Percentiles rank a stretch among this genome's conserved stretches.
Conservation (phyloP, 2,888 invertebrate genomes). For the Lottia gigantea region DNA sequence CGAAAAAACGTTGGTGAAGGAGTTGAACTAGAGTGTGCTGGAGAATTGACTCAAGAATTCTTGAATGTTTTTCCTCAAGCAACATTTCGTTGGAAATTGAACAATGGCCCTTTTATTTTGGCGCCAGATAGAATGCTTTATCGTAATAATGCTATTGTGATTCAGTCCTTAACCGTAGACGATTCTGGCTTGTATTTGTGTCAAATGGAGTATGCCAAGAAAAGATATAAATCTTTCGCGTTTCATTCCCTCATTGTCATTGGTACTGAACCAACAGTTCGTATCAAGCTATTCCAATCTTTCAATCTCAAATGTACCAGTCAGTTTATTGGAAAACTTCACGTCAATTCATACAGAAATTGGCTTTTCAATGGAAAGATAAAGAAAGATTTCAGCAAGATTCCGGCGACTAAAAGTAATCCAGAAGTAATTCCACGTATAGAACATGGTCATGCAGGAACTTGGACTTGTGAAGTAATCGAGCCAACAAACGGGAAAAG, state of each 20-base stretch:
- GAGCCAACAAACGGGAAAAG: not conserved
- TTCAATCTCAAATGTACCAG: conserved; percentile 9
- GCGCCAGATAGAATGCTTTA: conserved; percentile 14
- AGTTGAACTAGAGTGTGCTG: conserved; percentile 5
- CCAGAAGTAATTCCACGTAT: not conserved
- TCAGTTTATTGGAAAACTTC: conserved; percentile 1
- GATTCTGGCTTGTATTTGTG: conserved; percentile 17
- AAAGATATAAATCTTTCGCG: conserved; percentile 10
- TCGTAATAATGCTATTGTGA: not conserved
- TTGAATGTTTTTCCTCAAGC: not conserved
- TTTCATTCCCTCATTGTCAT: conserved; percentile 12
- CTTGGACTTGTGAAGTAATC: conserved; percentile 12
- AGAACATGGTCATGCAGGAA: not conserved
- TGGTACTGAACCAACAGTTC: not conserved
- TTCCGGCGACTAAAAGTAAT: not conserved
- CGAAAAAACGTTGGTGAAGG: not conserved
- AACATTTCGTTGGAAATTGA: conserved; percentile 9
- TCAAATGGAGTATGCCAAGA: conserved; percentile 12
- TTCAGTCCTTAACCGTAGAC: not conserved
- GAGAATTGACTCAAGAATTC: not conserved
- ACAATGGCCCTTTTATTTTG: conserved; percentile 7
- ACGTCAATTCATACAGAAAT: not conserved
- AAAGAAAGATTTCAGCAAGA: not conserved
- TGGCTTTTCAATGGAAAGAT: conserved; percentile 11
- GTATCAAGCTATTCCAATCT: not conserved